Conservation (phyloP, 2,113 vertebrate species). For the Cnemophilus loriae region DNA sequence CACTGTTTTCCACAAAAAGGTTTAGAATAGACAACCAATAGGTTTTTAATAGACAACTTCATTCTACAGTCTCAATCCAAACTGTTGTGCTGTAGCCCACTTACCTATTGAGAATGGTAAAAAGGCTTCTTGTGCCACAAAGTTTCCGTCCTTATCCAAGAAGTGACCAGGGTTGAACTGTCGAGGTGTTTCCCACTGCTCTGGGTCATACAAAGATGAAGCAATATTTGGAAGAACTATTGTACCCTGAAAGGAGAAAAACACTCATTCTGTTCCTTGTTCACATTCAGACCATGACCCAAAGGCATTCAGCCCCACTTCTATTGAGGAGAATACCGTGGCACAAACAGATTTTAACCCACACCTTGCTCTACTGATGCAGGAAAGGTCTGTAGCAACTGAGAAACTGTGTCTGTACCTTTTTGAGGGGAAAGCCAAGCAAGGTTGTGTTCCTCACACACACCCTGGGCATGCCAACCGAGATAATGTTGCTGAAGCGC, state of each 20-base stretch:
- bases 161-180: slow-evolving; percentile 69
- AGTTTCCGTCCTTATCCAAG: slow-evolving; percentile 66
- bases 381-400: background rate
- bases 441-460: slow-evolving; percentile 45
- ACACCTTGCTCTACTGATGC: background rate
- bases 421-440: slow-evolving; percentile 20
- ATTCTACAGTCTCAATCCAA: background rate
- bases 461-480: slow-evolving; percentile 8
- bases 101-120: slow-evolving; percentile 69
- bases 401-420: slow-evolving; percentile 20
- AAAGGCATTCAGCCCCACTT: background rate
- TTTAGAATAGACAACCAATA: background rate
- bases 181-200: slow-evolving; percentile 60
- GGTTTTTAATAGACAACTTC: background rate
- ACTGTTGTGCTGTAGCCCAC: background rate
- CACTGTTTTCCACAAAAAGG: background rate
- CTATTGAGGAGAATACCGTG: background rate
- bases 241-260: slow-evolving; percentile 52
- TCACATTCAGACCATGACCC: background rate
- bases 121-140: slow-evolving; percentile 63
- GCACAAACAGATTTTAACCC: background rate
- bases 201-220: slow-evolving; percentile 54
- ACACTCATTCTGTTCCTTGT: background rate
- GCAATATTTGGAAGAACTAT: slow-evolving; percentile 61
- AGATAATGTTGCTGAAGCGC: slow-evolving; percentile 47